phyloP scores from a whole-genome alignment of 2,888 invertebrate genomes.

The Cephalotes varians region DNA sequence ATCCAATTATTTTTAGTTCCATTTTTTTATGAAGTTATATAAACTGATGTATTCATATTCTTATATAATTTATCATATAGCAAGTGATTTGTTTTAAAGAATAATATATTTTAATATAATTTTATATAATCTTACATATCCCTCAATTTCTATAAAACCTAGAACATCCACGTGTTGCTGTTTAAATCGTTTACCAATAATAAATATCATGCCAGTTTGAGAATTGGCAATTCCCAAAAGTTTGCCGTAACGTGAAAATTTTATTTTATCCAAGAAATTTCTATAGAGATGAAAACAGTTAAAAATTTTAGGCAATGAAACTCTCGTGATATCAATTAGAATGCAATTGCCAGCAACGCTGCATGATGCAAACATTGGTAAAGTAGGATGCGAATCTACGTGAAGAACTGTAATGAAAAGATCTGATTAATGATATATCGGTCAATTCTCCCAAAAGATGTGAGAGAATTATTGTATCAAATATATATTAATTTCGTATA shows the following conservation, averaged over 20 bases:
- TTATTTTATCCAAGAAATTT: slow-evolving; percentile 72
- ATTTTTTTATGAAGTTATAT: neutral
- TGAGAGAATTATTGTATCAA: neutral
- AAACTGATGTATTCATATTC: neutral
- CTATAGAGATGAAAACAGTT: slow-evolving; percentile 71
- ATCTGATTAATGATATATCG: neutral
- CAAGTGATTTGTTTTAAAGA: neutral
- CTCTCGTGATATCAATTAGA: slow-evolving; percentile 60
- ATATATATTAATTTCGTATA: neutral
- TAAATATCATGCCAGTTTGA: slow-evolving; percentile 70
- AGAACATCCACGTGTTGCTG: neutral
- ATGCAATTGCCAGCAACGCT: slow-evolving; percentile 75
- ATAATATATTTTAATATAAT: neutral
- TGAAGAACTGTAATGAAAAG: slow-evolving; percentile 34
- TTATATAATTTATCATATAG: neutral
- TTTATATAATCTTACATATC: slow-evolving; percentile 33
- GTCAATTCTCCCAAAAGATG: neutral
- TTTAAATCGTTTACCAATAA: slow-evolving; percentile 56
- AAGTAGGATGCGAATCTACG: slow-evolving; percentile 20
- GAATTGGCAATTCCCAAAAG: slow-evolving; percentile 68
- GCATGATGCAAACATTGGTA: slow-evolving; percentile 51
- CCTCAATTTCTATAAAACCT: slow-evolving; percentile 26
- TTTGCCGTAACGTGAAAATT: slow-evolving; percentile 74
- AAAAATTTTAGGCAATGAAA: slow-evolving; percentile 58
- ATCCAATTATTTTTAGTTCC: neutral